A percentile compares a stretch with the other conserved stretches of the same genome.
Evolutionary conservation across 2,888 invertebrate species (phyloP).

Genomic region (Cistogaster globosa): DNA sequence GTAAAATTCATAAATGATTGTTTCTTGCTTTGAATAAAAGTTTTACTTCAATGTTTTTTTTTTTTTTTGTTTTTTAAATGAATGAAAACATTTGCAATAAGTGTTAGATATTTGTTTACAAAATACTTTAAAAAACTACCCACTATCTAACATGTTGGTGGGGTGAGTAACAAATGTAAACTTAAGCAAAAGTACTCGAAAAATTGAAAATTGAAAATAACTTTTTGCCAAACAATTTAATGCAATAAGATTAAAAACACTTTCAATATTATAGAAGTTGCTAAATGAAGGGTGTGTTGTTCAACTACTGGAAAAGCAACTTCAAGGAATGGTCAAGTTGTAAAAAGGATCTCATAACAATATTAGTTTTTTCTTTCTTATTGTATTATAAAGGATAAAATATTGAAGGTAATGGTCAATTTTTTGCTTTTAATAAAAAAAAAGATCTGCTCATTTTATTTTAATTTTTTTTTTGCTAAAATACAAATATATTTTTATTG

Average conservation of each 20-base stretch:
- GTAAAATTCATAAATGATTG: conserved; percentile 38
- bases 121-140: conserved; percentile 58
- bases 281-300: neutral
- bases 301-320: conserved; percentile 16
- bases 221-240: conserved; percentile 33
- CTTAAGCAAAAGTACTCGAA: conserved; percentile 6
- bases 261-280: conserved; percentile 23
- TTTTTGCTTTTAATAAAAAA: conserved; percentile 22
- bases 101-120: conserved; percentile 57
- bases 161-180: neutral
- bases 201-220: conserved; percentile 50
- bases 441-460: neutral
- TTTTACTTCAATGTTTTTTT: conserved; percentile 24
- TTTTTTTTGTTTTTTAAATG: neutral
- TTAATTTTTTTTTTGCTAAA: neutral
- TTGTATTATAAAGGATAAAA: neutral
- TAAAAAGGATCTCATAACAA: conserved; percentile 19
- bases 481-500: conserved; percentile 25
- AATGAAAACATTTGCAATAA: neutral
- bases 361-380: conserved; percentile 9
- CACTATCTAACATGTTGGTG: conserved; percentile 5
- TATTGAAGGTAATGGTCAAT: conserved; percentile 40
- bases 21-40: conserved; percentile 31
- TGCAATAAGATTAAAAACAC: conserved; percentile 41
- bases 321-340: conserved; percentile 48